phyloP scores from a whole-genome alignment of 2,797 vertebrate genomes.

The Catostomus latipinnis region DNA sequence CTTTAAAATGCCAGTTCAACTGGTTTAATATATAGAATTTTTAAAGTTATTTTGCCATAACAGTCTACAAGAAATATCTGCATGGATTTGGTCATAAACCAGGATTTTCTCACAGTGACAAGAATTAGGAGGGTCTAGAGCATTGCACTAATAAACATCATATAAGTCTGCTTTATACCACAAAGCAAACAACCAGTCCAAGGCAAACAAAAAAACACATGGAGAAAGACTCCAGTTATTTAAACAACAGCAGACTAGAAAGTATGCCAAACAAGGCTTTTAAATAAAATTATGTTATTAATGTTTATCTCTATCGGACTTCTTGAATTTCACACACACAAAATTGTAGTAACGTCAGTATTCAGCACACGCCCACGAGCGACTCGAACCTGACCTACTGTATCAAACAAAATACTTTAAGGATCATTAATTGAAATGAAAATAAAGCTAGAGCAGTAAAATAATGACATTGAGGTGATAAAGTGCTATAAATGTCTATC shows the following conservation, averaged over 20 bases:
- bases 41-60: constrained; percentile 22
- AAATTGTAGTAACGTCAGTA: no score
- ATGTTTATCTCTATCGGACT: no score
- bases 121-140: constrained; percentile 16
- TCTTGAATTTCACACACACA: no score
- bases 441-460: constrained; percentile 67
- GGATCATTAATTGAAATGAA: constrained; percentile 74
- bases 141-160: constrained; percentile 45
- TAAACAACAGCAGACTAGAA: constrained; percentile 47
- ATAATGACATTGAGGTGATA: constrained; percentile 66
- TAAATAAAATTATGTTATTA: background rate
- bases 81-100: constrained; percentile 18
- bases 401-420: constrained; percentile 44
- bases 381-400: constrained; percentile 10
- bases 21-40: background rate
- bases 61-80: constrained; percentile 42
- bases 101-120: constrained; percentile 57
- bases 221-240: constrained; percentile 39
- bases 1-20: constrained; percentile 1
- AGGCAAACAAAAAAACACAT: constrained; percentile 60
- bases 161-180: constrained; percentile 57
- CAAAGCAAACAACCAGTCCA: constrained; percentile 42
- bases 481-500: constrained; percentile 73
- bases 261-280: constrained; percentile 52
- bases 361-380: background rate